A percentile compares a stretch with the other conserved stretches of the same genome.
Conservation (phyloP, 2,888 invertebrate species). For the Neuroscelio doddi region DNA sequence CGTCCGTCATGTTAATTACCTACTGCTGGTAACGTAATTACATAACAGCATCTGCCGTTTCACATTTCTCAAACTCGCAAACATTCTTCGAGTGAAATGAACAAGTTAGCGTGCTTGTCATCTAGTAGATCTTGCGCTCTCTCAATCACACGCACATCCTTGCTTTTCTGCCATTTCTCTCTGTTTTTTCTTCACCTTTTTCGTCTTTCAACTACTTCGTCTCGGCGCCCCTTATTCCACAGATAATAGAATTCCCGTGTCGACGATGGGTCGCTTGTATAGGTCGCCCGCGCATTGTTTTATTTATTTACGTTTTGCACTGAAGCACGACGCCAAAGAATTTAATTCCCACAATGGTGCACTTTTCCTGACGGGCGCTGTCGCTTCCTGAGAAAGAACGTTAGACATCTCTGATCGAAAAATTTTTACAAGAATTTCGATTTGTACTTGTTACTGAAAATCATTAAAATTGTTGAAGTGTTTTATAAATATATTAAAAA, state of each 20-base stretch:
- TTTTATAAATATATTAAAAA: slow-evolving; percentile 19
- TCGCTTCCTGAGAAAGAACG: slow-evolving; percentile 16
- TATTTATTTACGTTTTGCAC: slow-evolving; percentile 34
- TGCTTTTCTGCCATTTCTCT: not conserved
- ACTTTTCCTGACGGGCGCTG: slow-evolving; percentile 30
- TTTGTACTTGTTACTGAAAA: slow-evolving; percentile 22
- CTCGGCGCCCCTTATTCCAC: slow-evolving; percentile 14
- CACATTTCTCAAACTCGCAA: slow-evolving; percentile 49
- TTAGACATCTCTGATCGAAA: slow-evolving; percentile 28
- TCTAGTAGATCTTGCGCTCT: slow-evolving; percentile 10
- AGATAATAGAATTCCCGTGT: slow-evolving; percentile 43
- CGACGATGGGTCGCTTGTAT: slow-evolving; percentile 10
- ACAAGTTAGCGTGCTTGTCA: slow-evolving; percentile 20
- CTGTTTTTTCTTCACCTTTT: slow-evolving; percentile 11
- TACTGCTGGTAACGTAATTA: slow-evolving; percentile 49
- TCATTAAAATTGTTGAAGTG: slow-evolving; percentile 36
- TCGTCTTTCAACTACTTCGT: not conserved
- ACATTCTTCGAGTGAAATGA: slow-evolving; percentile 31
- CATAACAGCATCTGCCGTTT: slow-evolving; percentile 40
- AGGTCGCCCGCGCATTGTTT: slow-evolving; percentile 19
- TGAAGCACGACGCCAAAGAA: slow-evolving; percentile 26
- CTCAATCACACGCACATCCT: slow-evolving; percentile 11
- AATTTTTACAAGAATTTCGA: slow-evolving; percentile 37
- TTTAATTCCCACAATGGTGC: slow-evolving; percentile 40
- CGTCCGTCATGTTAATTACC: slow-evolving; percentile 49